phyloP scores from a whole-genome alignment of 2,797 vertebrate genomes.

The Phoebastria nigripes region DNA sequence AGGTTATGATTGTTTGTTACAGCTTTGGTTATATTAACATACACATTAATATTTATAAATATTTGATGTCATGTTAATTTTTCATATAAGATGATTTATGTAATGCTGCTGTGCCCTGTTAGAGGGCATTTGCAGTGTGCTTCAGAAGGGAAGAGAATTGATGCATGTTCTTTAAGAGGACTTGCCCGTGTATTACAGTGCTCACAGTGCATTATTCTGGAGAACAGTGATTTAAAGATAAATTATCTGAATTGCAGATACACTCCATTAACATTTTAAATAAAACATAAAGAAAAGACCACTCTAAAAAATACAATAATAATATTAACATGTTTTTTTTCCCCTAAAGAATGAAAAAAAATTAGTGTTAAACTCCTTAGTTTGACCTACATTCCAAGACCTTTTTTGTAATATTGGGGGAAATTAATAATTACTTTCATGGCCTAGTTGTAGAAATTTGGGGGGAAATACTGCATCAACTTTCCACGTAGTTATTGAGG shows the following conservation, averaged over 20 bases:
- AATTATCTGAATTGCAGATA: constrained; percentile 76
- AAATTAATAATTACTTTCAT: background rate
- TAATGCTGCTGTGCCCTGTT: constrained; percentile 77
- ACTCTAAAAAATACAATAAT: constrained; percentile 27
- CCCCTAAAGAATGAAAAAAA: background rate
- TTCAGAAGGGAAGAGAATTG: constrained; percentile 71
- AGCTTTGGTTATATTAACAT: constrained; percentile 86
- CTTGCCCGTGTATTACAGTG: constrained; percentile 64
- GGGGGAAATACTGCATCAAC: background rate
- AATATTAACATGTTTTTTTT: background rate
- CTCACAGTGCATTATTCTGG: constrained; percentile 70
- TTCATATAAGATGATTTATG: constrained; percentile 85
- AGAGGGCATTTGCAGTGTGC: constrained; percentile 76
- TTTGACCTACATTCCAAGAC: background rate
- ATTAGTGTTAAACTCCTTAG: background rate
- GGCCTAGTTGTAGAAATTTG: background rate
- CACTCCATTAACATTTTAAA: constrained; percentile 79
- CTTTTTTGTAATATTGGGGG: background rate
- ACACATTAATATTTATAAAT: constrained; percentile 88
- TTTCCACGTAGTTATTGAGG: background rate
- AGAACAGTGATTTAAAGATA: constrained; percentile 73
- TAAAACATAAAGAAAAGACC: constrained; percentile 77
- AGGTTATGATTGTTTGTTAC: constrained; percentile 84
- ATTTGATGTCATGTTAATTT: constrained; percentile 86
- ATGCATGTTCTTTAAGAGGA: constrained; percentile 74